Percentiles rank a stretch among this genome's conserved stretches.
phyloP scores from a whole-genome alignment of 2,888 invertebrate species.

The Lysandra bellargus region DNA sequence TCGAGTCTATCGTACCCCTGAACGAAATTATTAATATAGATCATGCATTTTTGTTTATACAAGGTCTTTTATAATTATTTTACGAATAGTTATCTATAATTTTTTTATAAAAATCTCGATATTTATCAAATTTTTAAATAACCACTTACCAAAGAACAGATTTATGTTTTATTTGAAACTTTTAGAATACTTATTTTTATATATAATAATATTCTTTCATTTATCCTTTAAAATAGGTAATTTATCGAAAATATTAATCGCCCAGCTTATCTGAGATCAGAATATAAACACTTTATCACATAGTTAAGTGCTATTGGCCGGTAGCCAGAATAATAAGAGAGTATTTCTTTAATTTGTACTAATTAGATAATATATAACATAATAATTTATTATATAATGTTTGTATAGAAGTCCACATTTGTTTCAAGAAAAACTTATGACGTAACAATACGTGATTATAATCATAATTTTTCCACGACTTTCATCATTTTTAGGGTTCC shows the following conservation, averaged over 20 bases:
- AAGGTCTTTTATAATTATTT: no score
- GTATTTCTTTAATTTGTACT: slow-evolving; percentile 22
- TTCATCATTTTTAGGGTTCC: not conserved
- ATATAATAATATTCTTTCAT: no score
- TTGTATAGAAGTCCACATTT: not conserved
- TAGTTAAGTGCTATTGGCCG: slow-evolving; percentile 11
- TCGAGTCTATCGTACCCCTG: no score
- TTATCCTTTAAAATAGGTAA: not conserved
- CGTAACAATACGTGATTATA: not conserved
- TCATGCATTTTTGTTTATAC: no score
- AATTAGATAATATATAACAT: not conserved
- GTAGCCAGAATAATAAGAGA: slow-evolving; percentile 17
- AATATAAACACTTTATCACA: slow-evolving; percentile 26
- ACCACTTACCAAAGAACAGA: no score
- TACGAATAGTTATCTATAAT: no score
- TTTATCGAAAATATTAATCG: not conserved
- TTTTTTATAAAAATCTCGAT: no score
- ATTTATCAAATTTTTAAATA: no score
- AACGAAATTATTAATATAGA: no score
- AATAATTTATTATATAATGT: not conserved
- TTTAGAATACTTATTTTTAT: no score
- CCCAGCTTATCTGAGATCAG: not conserved
- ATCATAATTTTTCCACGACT: not conserved
- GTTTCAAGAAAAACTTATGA: not conserved
- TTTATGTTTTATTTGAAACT: no score